Percentiles rank a stretch among this genome's conserved stretches.
Conservation (phyloP, 53 echinoderm and acorn worm genomes). For the Luidia sarsii region DNA sequence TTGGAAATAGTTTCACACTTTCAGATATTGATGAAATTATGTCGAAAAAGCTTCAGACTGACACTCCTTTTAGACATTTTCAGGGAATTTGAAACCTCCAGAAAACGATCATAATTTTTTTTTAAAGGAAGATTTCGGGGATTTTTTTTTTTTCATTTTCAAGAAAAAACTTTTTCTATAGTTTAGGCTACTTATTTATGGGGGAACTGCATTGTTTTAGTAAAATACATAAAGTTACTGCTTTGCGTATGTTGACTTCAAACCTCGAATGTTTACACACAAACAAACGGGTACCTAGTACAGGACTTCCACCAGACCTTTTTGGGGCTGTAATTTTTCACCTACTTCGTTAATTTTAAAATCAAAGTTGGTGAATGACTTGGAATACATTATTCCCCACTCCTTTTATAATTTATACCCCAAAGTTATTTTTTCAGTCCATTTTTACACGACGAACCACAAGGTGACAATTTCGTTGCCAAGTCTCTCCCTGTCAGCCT, state of each 20-base stretch:
- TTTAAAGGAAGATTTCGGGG: not conserved
- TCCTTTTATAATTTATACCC: slow-evolving; percentile 1
- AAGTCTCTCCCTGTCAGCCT: slow-evolving; percentile 1
- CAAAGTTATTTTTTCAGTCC: not conserved
- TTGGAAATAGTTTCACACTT: not conserved
- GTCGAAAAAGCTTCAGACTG: not conserved
- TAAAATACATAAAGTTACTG: not conserved
- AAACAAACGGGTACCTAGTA: not conserved
- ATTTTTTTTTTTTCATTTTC: not conserved
- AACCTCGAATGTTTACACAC: not conserved
- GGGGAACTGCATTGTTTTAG: no score
- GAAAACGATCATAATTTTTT: not conserved
- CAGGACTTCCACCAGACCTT: not conserved
- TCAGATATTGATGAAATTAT: not conserved
- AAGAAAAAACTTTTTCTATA: not conserved
- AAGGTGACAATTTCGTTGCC: not conserved
- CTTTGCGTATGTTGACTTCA: not conserved
- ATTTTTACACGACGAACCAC: slow-evolving; percentile 1
- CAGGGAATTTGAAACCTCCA: not conserved
- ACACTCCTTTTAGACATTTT: not conserved
- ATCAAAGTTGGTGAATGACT: not conserved
- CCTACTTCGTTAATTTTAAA: not conserved
- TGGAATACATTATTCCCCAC: not conserved
- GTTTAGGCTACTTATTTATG: no score
- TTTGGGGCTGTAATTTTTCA: slow-evolving; percentile 4